These are phyloP conservation scores for Diarsia mendica DNA, from an alignment of 2,888 invertebrate species.

Conservation along the genomic window DNA sequence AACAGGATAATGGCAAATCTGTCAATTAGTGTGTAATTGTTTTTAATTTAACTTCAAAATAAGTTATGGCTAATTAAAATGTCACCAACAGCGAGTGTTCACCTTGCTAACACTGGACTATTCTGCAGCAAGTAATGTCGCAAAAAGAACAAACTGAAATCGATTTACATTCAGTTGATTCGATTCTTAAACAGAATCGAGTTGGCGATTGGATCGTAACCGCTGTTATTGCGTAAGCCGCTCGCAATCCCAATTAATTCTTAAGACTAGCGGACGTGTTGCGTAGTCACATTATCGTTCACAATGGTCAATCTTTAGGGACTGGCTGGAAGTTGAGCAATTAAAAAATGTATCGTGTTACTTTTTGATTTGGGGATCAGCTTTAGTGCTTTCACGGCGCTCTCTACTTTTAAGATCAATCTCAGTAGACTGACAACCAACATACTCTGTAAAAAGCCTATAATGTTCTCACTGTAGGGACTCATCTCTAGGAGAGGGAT, in stretches of 20 bases:
- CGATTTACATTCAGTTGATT: slow-evolving; percentile 32
- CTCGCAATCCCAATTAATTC: slow-evolving; percentile 62
- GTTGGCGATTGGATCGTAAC: slow-evolving; percentile 52
- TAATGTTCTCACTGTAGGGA: too few species aligned
- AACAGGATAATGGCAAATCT: background rate
- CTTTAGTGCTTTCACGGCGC: background rate
- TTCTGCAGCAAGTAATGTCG: background rate
- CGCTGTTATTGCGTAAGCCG: slow-evolving; percentile 45
- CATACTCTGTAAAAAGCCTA: background rate
- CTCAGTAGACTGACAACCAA: too few species aligned
- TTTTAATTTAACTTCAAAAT: background rate
- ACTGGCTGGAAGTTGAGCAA: slow-evolving; percentile 16
- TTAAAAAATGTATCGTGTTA: slow-evolving; percentile 19
- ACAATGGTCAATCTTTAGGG: slow-evolving; percentile 42
- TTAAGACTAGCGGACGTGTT: slow-evolving; percentile 43
- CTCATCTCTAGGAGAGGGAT: too few species aligned
- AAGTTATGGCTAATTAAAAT: background rate
- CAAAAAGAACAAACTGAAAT: slow-evolving; percentile 19
- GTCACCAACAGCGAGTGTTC: background rate
- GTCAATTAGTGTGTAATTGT: too few species aligned
- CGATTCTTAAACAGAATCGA: slow-evolving; percentile 47
- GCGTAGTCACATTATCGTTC: slow-evolving; percentile 43
- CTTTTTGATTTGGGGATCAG: background rate
- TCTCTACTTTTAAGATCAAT: background rate
- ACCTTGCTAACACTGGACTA: background rate